Evolutionary conservation across 2,888 invertebrate genomes (phyloP).

Genomic region (Drosophila mettleri): DNA sequence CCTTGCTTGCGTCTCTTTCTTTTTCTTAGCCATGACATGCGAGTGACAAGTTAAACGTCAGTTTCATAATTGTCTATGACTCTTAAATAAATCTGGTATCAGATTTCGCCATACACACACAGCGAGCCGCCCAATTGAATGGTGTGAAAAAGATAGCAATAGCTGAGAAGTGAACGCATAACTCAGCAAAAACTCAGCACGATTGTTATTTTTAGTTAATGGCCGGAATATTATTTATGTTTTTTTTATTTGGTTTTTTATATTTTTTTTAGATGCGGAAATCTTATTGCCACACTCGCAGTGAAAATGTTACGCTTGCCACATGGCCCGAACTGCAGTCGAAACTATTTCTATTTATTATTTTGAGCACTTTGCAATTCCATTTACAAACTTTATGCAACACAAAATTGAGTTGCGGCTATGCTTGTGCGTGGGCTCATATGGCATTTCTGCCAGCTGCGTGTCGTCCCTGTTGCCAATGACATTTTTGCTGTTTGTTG

Average conservation of each 20-base stretch:
- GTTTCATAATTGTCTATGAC: constrained; percentile 74
- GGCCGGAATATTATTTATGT: constrained; percentile 50
- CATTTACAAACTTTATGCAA: constrained; percentile 25
- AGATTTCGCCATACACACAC: constrained; percentile 61
- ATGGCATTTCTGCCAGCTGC: constrained; percentile 35
- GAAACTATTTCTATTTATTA: constrained; percentile 26
- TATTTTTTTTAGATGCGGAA: constrained; percentile 41
- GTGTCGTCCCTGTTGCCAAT: constrained; percentile 54
- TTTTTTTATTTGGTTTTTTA: too few species aligned
- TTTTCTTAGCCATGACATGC: constrained; percentile 29
- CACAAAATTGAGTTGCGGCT: constrained; percentile 8
- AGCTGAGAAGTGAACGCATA: constrained; percentile 50
- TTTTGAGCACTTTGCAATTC: constrained; percentile 28
- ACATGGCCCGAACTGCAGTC: constrained; percentile 40
- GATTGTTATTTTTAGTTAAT: constrained; percentile 64
- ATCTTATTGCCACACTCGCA: constrained; percentile 30
- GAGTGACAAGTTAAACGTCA: constrained; percentile 76
- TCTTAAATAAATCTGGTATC: constrained; percentile 72
- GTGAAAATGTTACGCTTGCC: constrained; percentile 41
- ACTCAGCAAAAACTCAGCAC: constrained; percentile 45
- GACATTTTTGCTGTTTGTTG: constrained; percentile 35
- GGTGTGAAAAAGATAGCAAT: constrained; percentile 55
- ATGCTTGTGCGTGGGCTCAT: constrained; percentile 38
- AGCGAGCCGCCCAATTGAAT: constrained; percentile 39
- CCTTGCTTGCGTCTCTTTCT: constrained; percentile 1